Conservation (phyloP, 2,888 invertebrate genomes). For the Gnatocerus cornutus region DNA sequence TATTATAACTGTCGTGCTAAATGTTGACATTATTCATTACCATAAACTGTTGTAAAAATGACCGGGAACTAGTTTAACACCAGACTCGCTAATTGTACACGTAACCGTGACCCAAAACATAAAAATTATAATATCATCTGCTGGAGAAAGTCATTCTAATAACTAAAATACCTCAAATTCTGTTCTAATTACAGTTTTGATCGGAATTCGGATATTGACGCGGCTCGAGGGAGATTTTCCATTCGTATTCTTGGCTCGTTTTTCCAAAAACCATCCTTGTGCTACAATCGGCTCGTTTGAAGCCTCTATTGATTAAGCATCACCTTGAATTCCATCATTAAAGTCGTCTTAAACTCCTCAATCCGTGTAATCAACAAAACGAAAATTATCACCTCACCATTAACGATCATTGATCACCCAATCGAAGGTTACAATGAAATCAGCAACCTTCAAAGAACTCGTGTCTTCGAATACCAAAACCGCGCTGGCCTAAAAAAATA, state of each 20-base stretch:
- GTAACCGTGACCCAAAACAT: conserved; percentile 9
- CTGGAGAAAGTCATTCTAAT: conserved; percentile 5
- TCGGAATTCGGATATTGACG: conserved; percentile 3
- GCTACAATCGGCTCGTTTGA: neutral
- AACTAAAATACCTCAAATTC: neutral
- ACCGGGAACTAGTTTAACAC: conserved; percentile 18
- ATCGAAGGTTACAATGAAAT: conserved; percentile 1
- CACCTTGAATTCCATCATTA: conserved; percentile 13
- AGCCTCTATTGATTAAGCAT: conserved; percentile 1
- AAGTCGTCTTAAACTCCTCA: conserved; percentile 1
- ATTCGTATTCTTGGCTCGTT: conserved; percentile 3
- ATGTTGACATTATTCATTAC: conserved; percentile 2
- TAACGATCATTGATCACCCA: conserved; percentile 1
- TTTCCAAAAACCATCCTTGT: conserved; percentile 1
- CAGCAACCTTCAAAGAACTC: conserved; percentile 1
- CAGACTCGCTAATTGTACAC: conserved; percentile 14
- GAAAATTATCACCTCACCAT: neutral
- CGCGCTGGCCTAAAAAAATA: conserved; percentile 8
- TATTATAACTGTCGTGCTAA: conserved; percentile 7
- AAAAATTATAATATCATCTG: conserved; percentile 12
- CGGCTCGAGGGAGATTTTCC: neutral
- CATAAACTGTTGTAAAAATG: neutral
- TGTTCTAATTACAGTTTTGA: neutral
- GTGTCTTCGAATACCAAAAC: neutral
- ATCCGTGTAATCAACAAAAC: conserved; percentile 2